Conservation (phyloP, 2,888 invertebrate species). For the Volucella zonaria region DNA sequence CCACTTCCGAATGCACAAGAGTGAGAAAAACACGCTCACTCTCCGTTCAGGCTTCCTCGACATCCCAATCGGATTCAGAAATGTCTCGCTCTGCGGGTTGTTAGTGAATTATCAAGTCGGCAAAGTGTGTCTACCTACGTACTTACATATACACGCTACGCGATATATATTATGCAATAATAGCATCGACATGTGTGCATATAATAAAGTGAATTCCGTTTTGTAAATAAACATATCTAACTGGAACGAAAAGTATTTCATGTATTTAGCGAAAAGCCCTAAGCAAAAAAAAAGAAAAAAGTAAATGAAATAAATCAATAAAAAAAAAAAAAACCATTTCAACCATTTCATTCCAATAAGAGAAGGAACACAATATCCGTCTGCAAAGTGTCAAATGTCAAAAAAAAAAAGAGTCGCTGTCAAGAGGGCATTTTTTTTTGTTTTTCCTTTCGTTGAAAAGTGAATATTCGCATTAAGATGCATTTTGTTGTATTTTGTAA, state of each 20-base stretch:
- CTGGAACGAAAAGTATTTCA: slow-evolving; percentile 62
- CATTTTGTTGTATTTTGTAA: slow-evolving; percentile 72
- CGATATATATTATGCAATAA: slow-evolving; percentile 69
- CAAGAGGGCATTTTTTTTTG: slow-evolving; percentile 38
- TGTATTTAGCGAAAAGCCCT: slow-evolving; percentile 52
- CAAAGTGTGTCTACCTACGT: slow-evolving; percentile 40
- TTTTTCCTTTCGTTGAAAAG: slow-evolving; percentile 31
- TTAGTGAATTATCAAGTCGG: slow-evolving; percentile 67
- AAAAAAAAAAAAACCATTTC: slow-evolving; percentile 59
- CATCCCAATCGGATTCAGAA: slow-evolving; percentile 47
- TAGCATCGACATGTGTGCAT: slow-evolving; percentile 53
- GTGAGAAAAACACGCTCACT: slow-evolving; percentile 36
- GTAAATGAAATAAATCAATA: slow-evolving; percentile 59
- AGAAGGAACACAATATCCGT: slow-evolving; percentile 52
- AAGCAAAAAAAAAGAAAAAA: neutral
- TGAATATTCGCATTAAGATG: slow-evolving; percentile 61
- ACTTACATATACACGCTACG: slow-evolving; percentile 22
- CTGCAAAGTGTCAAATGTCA: slow-evolving; percentile 74
- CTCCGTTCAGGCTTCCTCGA: slow-evolving; percentile 27
- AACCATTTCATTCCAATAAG: slow-evolving; percentile 64
- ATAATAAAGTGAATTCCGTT: slow-evolving; percentile 58
- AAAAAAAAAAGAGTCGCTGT: slow-evolving; percentile 57
- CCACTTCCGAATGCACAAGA: slow-evolving; percentile 33
- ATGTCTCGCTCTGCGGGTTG: slow-evolving; percentile 69
- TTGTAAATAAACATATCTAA: slow-evolving; percentile 72